Base-by-base conservation (phyloP, 1,140 invertebrate genomes). In the Anthonomus grandis region DNA sequence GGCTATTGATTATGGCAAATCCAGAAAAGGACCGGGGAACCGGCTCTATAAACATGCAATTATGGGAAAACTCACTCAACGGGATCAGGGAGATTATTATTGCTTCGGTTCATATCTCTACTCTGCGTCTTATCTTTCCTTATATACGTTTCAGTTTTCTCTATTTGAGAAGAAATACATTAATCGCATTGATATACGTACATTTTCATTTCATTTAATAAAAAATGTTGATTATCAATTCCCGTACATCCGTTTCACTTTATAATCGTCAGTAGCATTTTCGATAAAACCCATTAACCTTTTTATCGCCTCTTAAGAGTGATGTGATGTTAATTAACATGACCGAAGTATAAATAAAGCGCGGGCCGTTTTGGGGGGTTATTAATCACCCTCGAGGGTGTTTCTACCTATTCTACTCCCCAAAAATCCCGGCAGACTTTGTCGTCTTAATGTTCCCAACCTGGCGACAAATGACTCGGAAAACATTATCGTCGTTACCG, bases 391-490 rank as follows among this genome's bases (percentile, higher is more conserved):
- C 4, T 31, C 4, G n/a, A n/a, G n/a, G n/a, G n/a, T 41, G 13
- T 41, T 41, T 45, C 13, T 21, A 12, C 39, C 38, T 39, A 22
- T 41, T 12, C 41, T 19, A 45, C 23, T 44, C 51, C 44, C 15
- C 25, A 19, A 17, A 44, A 53, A 53, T 53, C 51, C 45, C 51
- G 13, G 23, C 31, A 27, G n/a, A n/a, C n/a, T 38, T 52, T 52
- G 49, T 19, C 49, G 24, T 36, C 51, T 53, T 53, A 53, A 53
- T 53, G 51, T 45, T 27, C 22, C 27, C 45, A 53, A 53, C 51
- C 51, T 53, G 51, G 41, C 39, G 41, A 53, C 51, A 53, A 53
- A 53, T 53, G 51, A 53, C 25, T 44, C 41, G 51, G 51, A 53
- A 53, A 41, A 15, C 19, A 42, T 42, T 42, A 21, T n/a, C n/a